Evolutionary conservation across 2,113 vertebrate species (phyloP).

Genomic region (Numida meleagris): DNA sequence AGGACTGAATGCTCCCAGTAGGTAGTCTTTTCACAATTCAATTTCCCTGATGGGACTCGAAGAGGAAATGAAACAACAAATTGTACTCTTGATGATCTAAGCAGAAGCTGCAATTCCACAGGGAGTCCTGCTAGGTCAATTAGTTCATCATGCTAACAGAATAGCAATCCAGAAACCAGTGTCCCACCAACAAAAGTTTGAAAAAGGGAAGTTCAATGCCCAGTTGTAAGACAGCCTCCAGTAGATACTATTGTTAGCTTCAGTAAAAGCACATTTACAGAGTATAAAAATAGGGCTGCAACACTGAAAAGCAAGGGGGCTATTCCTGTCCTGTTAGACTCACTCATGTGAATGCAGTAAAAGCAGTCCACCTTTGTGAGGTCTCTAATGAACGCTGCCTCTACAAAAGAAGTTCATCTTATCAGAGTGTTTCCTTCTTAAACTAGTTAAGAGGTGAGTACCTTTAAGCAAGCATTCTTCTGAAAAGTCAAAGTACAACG

Average conservation of each 20-base stretch:
- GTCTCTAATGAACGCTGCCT: background rate
- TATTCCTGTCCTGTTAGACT: background rate
- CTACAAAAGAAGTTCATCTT: constrained; percentile 42
- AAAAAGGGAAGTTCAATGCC: constrained; percentile 47
- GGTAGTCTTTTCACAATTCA: constrained; percentile 79
- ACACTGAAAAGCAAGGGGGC: background rate
- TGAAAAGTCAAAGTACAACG: background rate
- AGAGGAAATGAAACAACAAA: constrained; percentile 84
- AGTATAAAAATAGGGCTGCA: background rate
- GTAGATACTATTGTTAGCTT: constrained; percentile 41
- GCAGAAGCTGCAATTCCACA: constrained; percentile 73
- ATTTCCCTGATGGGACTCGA: constrained; percentile 71
- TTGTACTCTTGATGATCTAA: constrained; percentile 78
- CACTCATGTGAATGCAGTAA: constrained; percentile 25
- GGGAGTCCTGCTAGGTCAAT: constrained; percentile 77
- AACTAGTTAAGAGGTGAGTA: constrained; percentile 46
- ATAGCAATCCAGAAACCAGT: constrained; percentile 60
- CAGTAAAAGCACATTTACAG: constrained; percentile 7
- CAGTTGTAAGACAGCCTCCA: constrained; percentile 20
- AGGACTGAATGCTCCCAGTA: constrained; percentile 76
- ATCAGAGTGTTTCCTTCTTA: constrained; percentile 10
- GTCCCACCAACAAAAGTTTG: constrained; percentile 46
- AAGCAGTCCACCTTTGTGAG: constrained; percentile 21
- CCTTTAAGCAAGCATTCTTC: constrained; percentile 24
- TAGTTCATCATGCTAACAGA: constrained; percentile 76